A percentile compares a stretch with the other conserved stretches of the same genome.
These are phyloP conservation scores for Megalopta genalis DNA, from an alignment of 1,140 invertebrate genomes.

Conservation along the genomic window DNA sequence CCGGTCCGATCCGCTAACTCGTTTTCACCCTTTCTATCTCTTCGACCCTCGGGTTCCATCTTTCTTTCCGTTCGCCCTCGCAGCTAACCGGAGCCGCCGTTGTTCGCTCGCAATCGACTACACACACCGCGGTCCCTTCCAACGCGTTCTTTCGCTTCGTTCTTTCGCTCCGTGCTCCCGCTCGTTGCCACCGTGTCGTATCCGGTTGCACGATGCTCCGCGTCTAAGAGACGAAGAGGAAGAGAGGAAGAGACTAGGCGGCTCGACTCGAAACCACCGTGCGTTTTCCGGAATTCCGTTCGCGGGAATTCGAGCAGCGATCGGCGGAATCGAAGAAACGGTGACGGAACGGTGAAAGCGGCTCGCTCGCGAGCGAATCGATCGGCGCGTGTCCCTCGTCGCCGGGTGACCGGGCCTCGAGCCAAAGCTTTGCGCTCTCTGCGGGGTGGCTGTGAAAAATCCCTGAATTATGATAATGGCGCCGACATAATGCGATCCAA, in stretches of 20 bases:
- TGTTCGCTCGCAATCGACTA: too few relatives aligned
- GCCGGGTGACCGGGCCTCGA: constrained; percentile 64
- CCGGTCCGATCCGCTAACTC: constrained; percentile 30
- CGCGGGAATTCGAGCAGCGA: background rate
- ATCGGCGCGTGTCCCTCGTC: constrained; percentile 65
- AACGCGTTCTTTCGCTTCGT: too few relatives aligned
- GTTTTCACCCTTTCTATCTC: constrained; percentile 19
- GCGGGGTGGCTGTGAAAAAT: constrained; percentile 74
- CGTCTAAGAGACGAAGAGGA: too few relatives aligned
- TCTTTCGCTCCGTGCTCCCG: too few relatives aligned
- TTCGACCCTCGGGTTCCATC: background rate
- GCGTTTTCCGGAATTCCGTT: too few relatives aligned
- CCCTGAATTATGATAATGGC: constrained; percentile 80
- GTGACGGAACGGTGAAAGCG: constrained; percentile 19
- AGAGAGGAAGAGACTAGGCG: too few relatives aligned
- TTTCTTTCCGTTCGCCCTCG: constrained; percentile 2
- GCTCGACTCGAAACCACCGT: too few relatives aligned
- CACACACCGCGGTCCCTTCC: too few relatives aligned
- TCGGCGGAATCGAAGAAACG: constrained; percentile 3
- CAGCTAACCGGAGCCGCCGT: background rate
- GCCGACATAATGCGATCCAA: constrained; percentile 79
- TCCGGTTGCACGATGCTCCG: too few relatives aligned
- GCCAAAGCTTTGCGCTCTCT: constrained; percentile 67
- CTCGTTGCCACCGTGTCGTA: too few relatives aligned
- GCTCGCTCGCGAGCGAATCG: constrained; percentile 44